Percentiles rank a stretch among this genome's conserved stretches.
phyloP scores from a whole-genome alignment of 1,140 invertebrate genomes.

The Monochamus saltuarius region DNA sequence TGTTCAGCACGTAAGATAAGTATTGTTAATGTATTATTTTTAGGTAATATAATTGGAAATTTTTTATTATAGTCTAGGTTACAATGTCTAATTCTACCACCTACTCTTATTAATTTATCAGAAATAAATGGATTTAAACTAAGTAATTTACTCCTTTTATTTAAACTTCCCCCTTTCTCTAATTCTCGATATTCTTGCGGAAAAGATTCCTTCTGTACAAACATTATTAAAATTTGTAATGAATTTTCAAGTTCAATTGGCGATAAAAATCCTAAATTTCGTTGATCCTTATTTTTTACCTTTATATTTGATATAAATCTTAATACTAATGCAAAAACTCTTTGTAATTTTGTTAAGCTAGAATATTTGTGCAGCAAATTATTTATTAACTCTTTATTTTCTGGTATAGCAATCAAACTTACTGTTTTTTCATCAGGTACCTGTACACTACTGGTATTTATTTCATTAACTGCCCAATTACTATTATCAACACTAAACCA shows the following conservation, averaged over 20 bases:
- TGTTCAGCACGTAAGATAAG: background rate
- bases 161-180: slow-evolving; percentile 8
- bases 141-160: slow-evolving; percentile 7
- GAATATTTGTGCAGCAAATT: slow-evolving; percentile 17
- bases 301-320: slow-evolving; percentile 13
- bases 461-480: slow-evolving; percentile 12
- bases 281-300: background rate
- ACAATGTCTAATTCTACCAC: too few relatives aligned
- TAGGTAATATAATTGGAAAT: too few relatives aligned
- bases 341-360: slow-evolving; percentile 19
- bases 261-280: slow-evolving; percentile 7
- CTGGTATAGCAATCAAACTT: background rate
- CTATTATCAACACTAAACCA: slow-evolving; percentile 21
- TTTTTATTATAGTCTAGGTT: too few relatives aligned
- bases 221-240: slow-evolving; percentile 3
- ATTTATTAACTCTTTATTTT: background rate
- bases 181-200: slow-evolving; percentile 18
- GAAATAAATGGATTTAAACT: too few relatives aligned
- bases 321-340: slow-evolving; percentile 16
- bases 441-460: background rate
- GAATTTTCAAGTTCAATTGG: slow-evolving; percentile 12
- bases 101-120: too few relatives aligned
- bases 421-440: slow-evolving; percentile 14
- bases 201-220: slow-evolving; percentile 18
- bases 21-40: too few relatives aligned